Percentiles rank a stretch among this genome's conserved stretches.
phyloP scores from a whole-genome alignment of 2,888 invertebrate species.

The Agrochola macilenta region DNA sequence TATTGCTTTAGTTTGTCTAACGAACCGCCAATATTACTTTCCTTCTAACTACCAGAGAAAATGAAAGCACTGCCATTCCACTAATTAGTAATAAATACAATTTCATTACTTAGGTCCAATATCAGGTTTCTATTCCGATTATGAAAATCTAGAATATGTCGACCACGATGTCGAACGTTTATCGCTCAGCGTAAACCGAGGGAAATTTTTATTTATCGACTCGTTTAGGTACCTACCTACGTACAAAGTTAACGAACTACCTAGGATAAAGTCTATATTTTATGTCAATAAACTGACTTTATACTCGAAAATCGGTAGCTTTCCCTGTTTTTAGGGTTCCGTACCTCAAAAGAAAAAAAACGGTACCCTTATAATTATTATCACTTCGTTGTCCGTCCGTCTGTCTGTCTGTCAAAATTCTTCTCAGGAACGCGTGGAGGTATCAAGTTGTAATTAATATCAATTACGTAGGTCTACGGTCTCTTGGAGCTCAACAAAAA shows the following conservation, averaged over 20 bases:
- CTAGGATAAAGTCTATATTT: not conserved
- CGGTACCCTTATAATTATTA: not conserved
- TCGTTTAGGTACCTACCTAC: not conserved
- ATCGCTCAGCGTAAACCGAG: slow-evolving; percentile 24
- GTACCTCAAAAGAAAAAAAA: not conserved
- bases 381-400: not conserved
- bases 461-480: no score
- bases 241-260: slow-evolving; percentile 1
- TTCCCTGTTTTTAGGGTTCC: not conserved
- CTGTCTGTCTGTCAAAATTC: not conserved
- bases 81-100: slow-evolving; percentile 49
- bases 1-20: not conserved
- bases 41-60: slow-evolving; percentile 29
- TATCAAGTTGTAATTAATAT: no score
- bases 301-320: not conserved
- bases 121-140: slow-evolving; percentile 50
- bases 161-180: slow-evolving; percentile 18
- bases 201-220: slow-evolving; percentile 48
- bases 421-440: no score
- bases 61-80: slow-evolving; percentile 26
- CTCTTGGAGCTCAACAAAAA: no score
- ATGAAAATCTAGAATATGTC: slow-evolving; percentile 45
- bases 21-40: not conserved
- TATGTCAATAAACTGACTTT: slow-evolving; percentile 1
- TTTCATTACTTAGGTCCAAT: slow-evolving; percentile 32